Conservation (phyloP, 2,797 vertebrate species). For the Cyclopterus lumpus region DNA sequence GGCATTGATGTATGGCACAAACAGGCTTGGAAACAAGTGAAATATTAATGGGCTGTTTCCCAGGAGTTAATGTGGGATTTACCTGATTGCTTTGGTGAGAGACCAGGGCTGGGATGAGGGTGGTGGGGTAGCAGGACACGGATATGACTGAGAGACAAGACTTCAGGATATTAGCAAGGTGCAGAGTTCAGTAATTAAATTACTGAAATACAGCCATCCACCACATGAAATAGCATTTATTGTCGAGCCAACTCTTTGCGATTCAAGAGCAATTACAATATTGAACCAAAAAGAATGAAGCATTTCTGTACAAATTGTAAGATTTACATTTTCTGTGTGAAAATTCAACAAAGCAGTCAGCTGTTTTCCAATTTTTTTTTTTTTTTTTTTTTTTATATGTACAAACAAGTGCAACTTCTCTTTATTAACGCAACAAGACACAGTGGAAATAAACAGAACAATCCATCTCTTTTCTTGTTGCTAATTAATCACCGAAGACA, state of each 20-base stretch:
- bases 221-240: conserved; percentile 6
- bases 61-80: conserved; percentile 86
- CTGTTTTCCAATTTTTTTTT: too few species aligned
- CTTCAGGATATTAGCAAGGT: conserved; percentile 12
- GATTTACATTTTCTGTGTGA: background rate
- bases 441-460: conserved; percentile 26
- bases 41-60: conserved; percentile 97
- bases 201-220: conserved; percentile 13
- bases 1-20: conserved; percentile 98
- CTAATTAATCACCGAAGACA: conserved; percentile 52
- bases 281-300: background rate
- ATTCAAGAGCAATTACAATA: conserved; percentile 7
- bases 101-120: conserved; percentile 48
- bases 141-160: conserved; percentile 42
- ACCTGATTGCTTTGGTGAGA: conserved; percentile 87
- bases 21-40: conserved; percentile 92
- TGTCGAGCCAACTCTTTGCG: background rate
- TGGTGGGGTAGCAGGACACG: conserved; percentile 18
- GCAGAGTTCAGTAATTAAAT: conserved; percentile 2
- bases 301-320: background rate
- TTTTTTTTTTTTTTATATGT: conserved; percentile 17
- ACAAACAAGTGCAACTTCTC: background rate
- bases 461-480: conserved; percentile 35
- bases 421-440: conserved; percentile 12
- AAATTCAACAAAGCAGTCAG: background rate